Conservation (phyloP, 2,888 invertebrate species). For the Apoda limacodes region DNA sequence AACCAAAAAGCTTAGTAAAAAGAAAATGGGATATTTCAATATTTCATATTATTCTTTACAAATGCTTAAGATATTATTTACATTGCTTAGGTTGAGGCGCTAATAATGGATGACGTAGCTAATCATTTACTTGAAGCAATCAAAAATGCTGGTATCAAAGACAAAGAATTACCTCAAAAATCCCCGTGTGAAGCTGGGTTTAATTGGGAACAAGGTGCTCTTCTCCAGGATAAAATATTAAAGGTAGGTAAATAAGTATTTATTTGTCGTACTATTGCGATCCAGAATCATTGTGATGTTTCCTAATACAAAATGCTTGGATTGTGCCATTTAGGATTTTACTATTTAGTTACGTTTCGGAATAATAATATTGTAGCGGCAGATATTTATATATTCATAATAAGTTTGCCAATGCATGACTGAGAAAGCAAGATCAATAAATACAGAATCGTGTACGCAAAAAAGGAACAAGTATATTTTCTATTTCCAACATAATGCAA, state of each 20-base stretch:
- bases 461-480: too few relatives aligned
- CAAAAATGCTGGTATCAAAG: conserved; percentile 22
- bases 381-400: too few relatives aligned
- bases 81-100: too few relatives aligned
- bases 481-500: too few relatives aligned
- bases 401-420: too few relatives aligned
- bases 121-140: conserved; percentile 44
- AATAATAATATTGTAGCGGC: neutral
- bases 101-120: conserved; percentile 51
- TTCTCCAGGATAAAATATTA: conserved; percentile 42
- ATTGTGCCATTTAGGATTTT: too few relatives aligned
- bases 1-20: neutral
- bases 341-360: neutral
- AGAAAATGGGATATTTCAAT: conserved; percentile 5
- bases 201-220: conserved; percentile 41
- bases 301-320: too few relatives aligned
- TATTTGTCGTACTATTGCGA: conserved; percentile 12
- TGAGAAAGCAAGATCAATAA: too few relatives aligned
- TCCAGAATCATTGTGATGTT: too few relatives aligned
- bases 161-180: conserved; percentile 21
- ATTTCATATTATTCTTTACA: too few relatives aligned
- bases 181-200: conserved; percentile 31
- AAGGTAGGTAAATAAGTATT: conserved; percentile 28
- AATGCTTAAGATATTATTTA: neutral
- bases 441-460: too few relatives aligned